Evolutionary conservation across 2,888 invertebrate genomes (phyloP), one percentile per base, ranked within the genome.

Genomic region (Orgyia antiqua): DNA sequence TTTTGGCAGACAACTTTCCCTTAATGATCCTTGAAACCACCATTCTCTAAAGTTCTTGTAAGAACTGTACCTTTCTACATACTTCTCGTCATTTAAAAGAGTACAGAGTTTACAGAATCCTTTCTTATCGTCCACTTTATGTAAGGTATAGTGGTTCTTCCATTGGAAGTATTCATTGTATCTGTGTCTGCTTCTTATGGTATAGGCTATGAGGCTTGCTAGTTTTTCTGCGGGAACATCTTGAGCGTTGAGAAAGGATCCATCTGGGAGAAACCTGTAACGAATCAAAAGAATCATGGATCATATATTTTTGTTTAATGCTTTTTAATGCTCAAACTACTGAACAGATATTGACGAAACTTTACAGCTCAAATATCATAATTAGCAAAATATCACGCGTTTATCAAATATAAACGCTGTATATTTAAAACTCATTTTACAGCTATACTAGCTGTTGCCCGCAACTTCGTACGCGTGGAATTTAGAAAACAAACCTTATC

Each of bases 241-340:
- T 0, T 45, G 44, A 2, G 57, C 63, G 28, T 73, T 60, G 3
- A 82, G 60, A 39, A 78, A 83, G 0, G 83, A 82, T 1, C 67
- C 67, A 0, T 61, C 50, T 3, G 82, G 83, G 0, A 83, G 66
- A 28, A 79, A 83, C 17, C 83, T 83, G 68, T n/a, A n/a, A 26
- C n/a, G n/a, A n/a, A n/a, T n/a, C n/a, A n/a, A n/a, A n/a, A n/a
- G n/a, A n/a, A n/a, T n/a, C n/a, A n/a, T n/a, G n/a, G n/a, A n/a
- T n/a, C n/a, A n/a, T n/a, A n/a, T n/a, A n/a, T n/a, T n/a, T n/a
- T n/a, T n/a, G n/a, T n/a, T n/a, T n/a, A n/a, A n/a, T n/a, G n/a
- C n/a, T n/a, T n/a, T n/a, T n/a, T n/a, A n/a, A n/a, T n/a, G n/a
- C n/a, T n/a, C n/a, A n/a, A n/a, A n/a, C n/a, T n/a, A n/a, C n/a